A percentile compares a stretch with the other conserved stretches of the same genome.
Evolutionary conservation across 2,113 vertebrate genomes (phyloP).

Genomic region (Hyla sarda): DNA sequence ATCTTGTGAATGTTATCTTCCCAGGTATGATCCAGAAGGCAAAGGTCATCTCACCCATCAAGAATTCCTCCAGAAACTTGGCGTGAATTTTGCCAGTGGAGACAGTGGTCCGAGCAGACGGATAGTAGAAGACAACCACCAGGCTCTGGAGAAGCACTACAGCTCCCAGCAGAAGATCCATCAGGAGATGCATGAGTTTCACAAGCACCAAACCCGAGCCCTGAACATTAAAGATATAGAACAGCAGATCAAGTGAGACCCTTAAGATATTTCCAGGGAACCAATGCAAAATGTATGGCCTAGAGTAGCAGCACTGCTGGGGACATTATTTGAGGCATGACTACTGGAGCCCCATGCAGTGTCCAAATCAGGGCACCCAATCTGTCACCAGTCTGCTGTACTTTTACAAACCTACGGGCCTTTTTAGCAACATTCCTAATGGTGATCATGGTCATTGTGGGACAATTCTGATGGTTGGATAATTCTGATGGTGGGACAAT

Average conservation of each 20-base stretch:
- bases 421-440: too few relatives aligned
- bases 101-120: constrained; percentile 57
- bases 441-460: too few relatives aligned
- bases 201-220: constrained; percentile 58
- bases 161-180: constrained; percentile 64
- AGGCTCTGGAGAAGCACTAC: constrained; percentile 65
- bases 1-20: not conserved
- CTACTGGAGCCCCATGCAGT: not conserved
- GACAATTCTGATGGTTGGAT: too few relatives aligned
- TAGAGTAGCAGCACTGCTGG: not conserved
- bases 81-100: constrained; percentile 56
- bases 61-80: constrained; percentile 74
- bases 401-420: too few relatives aligned
- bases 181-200: constrained; percentile 59
- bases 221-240: constrained; percentile 60
- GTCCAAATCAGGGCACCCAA: not conserved
- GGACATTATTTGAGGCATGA: not conserved
- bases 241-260: constrained; percentile 65
- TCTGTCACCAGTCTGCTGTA: not conserved
- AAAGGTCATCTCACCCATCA: constrained; percentile 70
- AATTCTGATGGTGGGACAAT: too few relatives aligned
- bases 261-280: not conserved
- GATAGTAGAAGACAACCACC: constrained; percentile 55
- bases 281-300: not conserved
- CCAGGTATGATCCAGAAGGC: constrained; percentile 74